These are phyloP conservation scores for Vombatus ursinus DNA, from an alignment of 2,113 vertebrate genomes.

Conservation along the genomic window DNA sequence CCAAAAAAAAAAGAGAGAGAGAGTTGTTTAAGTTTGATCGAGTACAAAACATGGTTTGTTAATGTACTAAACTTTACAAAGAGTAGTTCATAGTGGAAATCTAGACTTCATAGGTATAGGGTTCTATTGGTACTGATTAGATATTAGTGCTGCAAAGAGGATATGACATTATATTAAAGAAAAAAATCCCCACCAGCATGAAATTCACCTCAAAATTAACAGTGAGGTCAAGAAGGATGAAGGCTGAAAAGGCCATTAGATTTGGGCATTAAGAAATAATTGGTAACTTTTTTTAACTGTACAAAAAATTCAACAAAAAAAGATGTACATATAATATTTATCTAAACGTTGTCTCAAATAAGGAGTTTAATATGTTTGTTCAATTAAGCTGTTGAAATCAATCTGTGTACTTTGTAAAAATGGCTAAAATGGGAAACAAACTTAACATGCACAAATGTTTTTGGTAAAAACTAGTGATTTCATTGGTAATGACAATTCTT, in stretches of 20 bases:
- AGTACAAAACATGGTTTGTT: too few species aligned
- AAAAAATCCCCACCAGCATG: neutral
- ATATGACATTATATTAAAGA: too few species aligned
- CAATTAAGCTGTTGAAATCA: neutral
- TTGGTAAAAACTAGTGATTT: neutral
- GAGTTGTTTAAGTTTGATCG: too few species aligned
- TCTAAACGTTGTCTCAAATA: neutral
- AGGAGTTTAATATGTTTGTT: neutral
- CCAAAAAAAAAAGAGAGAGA: too few species aligned
- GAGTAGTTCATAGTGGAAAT: too few species aligned
- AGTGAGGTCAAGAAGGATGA: neutral
- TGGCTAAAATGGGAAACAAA: neutral
- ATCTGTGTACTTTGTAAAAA: neutral
- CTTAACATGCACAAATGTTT: too few species aligned
- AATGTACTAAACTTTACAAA: too few species aligned
- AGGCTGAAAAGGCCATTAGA: too few species aligned
- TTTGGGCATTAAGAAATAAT: too few species aligned
- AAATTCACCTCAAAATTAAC: neutral
- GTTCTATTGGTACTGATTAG: too few species aligned
- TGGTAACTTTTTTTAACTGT: neutral
- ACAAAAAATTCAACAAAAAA: neutral
- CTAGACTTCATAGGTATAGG: too few species aligned
- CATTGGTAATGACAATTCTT: neutral
- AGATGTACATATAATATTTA: neutral
- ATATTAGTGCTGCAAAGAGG: too few species aligned